Percentiles rank a stretch among this genome's conserved stretches.
Evolutionary conservation across 2,113 vertebrate genomes (phyloP).

Genomic region (Cathartes aura): DNA sequence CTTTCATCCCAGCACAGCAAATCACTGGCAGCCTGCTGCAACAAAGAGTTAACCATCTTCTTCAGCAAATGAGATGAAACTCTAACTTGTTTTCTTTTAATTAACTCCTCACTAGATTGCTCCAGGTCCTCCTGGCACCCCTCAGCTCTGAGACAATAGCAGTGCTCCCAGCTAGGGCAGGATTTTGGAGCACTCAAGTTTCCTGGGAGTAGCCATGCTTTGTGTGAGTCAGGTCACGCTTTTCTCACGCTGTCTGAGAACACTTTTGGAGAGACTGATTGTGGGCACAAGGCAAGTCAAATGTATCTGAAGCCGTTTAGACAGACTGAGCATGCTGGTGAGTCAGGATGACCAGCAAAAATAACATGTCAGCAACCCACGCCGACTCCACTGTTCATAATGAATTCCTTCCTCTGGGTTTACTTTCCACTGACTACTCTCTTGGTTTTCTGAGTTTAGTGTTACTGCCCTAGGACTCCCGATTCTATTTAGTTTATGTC

Average conservation of each 20-base stretch:
- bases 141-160: constrained; percentile 39
- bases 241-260: constrained; percentile 49
- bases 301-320: background rate
- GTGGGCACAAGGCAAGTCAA: background rate
- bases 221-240: background rate
- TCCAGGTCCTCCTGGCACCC: constrained; percentile 13
- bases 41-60: constrained; percentile 12
- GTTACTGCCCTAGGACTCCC: background rate
- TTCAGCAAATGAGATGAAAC: constrained; percentile 22
- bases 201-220: background rate
- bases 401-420: constrained; percentile 19
- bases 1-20: constrained; percentile 23
- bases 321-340: background rate
- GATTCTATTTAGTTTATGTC: background rate
- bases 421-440: background rate
- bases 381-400: background rate
- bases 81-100: constrained; percentile 67
- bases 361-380: background rate
- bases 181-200: background rate
- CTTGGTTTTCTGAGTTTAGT: background rate
- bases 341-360: constrained; percentile 4
- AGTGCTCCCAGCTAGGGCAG: background rate
- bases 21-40: background rate
- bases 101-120: constrained; percentile 57
- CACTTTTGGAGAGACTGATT: background rate